Base-by-base conservation (phyloP, 2,888 invertebrate genomes). In the Chymomyza fuscimana region DNA sequence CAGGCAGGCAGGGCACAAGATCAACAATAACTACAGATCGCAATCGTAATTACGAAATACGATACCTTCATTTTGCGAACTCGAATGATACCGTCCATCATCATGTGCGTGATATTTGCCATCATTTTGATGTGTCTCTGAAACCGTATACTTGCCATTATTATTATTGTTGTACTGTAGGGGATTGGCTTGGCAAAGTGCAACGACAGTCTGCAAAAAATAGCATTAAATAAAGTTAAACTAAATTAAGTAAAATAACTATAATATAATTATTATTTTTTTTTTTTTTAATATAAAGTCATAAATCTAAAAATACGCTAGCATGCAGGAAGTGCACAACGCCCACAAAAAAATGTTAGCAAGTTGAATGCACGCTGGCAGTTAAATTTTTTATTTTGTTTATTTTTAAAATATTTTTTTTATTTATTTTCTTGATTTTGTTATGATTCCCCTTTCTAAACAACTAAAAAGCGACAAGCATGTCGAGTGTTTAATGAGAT, bases 121-220 rank as follows among this genome's bases (percentile, higher is more conserved):
- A 75, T 88, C 90, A 72, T 79, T 84, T 64, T 73, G 71, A 61
- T 73, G 72, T 72, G 77, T 77, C 64, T 72, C 75, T 79, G 89
- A 81, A 89, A 80, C 87, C 80, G 79, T 80, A 90, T 90, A 90
- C 91, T 90, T 90, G 90, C 91, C 90, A 89, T 87, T 78, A 32
- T 87, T 78, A 63, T 79, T 65, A 62, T 81, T 73, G 46, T 63
- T 15, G 19, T 54, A 29, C 22, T 65, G 78, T 69, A 80, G 87
- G 61, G 89, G 90, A 66, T 74, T 80, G 75, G 82, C 79, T 76
- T 80, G 79, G 79, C 86, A 77, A 54, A 89, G 80, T 76, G 89
- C 87, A 82, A 90, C 69, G 72, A 82, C 74, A 66, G 86, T 83
- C 90, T 90, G 79, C 22, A 79, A 81, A 9, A 32, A 32, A 32